Conservation (phyloP, 2,888 invertebrate genomes). For the Drosophila longiperda region DNA sequence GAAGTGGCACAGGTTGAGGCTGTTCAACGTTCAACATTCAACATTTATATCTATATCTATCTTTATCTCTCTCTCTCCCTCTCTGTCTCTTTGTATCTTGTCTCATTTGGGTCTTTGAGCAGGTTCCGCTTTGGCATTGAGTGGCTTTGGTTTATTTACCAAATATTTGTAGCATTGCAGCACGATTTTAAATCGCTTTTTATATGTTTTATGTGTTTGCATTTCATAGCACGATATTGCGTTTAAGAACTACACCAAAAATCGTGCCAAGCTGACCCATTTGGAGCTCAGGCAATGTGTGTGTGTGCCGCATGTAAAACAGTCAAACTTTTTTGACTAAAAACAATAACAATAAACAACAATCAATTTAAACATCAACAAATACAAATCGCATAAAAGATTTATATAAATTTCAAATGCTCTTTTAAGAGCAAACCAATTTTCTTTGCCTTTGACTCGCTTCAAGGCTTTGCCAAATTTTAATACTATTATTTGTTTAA, state of each 20-base stretch:
- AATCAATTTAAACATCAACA: constrained; percentile 37
- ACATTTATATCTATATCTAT: neutral
- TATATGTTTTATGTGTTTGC: constrained; percentile 51
- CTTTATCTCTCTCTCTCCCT: neutral
- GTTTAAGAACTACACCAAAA: constrained; percentile 63
- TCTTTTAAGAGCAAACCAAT: constrained; percentile 3
- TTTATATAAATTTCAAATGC: constrained; percentile 22
- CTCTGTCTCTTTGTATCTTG: constrained; percentile 6
- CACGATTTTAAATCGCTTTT: constrained; percentile 60
- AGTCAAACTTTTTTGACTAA: constrained; percentile 47
- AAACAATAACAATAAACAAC: constrained; percentile 52
- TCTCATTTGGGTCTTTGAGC: constrained; percentile 27
- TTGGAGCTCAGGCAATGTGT: constrained; percentile 33
- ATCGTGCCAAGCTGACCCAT: constrained; percentile 66
- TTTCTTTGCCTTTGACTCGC: neutral
- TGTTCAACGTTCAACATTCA: neutral
- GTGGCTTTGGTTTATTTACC: constrained; percentile 45
- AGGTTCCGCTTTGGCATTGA: constrained; percentile 65
- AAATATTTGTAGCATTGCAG: constrained; percentile 67
- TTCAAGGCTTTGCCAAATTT: neutral
- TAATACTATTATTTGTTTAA: neutral
- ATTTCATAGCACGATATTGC: constrained; percentile 65
- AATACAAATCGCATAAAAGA: constrained; percentile 25
- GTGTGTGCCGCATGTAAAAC: constrained; percentile 53
- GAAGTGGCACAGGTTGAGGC: constrained; percentile 54